Evolutionary conservation across 2,113 vertebrate genomes (phyloP).

Genomic region (Chaetorhynchus papuensis): DNA sequence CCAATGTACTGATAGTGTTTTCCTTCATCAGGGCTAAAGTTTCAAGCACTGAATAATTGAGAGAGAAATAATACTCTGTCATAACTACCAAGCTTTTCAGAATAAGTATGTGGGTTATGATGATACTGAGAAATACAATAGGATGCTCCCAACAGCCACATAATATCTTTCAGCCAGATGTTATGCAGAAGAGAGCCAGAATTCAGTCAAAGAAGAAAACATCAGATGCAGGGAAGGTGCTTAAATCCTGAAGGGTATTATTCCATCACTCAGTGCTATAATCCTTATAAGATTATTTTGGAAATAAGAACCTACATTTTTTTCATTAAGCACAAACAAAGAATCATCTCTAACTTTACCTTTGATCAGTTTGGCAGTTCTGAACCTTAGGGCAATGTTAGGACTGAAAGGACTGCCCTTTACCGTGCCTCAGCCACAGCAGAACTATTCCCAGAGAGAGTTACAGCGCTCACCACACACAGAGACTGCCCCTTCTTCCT

Average conservation of each 20-base stretch:
- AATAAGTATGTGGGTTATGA: neutral
- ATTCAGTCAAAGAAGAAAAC: neutral
- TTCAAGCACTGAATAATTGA: neutral
- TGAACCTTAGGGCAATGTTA: neutral
- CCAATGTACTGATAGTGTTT: neutral
- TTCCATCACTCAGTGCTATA: neutral
- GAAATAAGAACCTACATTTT: neutral
- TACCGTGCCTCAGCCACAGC: neutral
- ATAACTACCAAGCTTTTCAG: neutral
- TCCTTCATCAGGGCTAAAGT: neutral
- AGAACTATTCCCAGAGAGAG: neutral
- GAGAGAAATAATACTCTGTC: neutral
- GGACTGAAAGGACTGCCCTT: neutral
- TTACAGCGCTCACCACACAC: neutral
- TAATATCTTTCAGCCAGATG: neutral
- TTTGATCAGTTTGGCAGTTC: neutral
- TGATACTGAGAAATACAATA: neutral
- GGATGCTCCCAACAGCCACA: neutral
- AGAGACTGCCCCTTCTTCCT: neutral
- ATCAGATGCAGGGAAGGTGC: accelerated
- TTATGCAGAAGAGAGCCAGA: neutral
- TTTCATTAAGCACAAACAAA: neutral
- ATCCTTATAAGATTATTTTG: neutral
- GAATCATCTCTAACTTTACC: neutral
- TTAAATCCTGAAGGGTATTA: neutral